Evolutionary conservation across 2,113 vertebrate genomes (phyloP).

Genomic region (Misgurnus anguillicaudatus): DNA sequence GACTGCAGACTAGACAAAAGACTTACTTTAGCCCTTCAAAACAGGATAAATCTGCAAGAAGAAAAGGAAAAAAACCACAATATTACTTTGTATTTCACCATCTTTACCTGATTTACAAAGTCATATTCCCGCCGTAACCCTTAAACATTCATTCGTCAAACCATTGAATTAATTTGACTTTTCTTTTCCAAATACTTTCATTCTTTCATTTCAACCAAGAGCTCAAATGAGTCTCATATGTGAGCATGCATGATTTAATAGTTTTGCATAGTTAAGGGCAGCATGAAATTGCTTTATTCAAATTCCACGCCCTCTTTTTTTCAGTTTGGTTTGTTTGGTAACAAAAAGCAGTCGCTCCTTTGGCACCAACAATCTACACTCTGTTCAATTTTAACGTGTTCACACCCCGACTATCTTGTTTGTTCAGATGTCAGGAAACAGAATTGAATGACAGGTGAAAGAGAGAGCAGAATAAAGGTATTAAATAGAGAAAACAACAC

Average conservation of each 20-base stretch:
- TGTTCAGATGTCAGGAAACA: constrained; percentile 17
- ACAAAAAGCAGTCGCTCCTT: constrained; percentile 16
- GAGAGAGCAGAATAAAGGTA: constrained; percentile 1
- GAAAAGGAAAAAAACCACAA: neutral
- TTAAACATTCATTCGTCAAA: neutral
- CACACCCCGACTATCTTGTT: constrained; percentile 11
- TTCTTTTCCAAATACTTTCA: neutral
- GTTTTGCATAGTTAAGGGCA: neutral
- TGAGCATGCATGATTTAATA: neutral
- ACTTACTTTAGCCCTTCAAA: constrained; percentile 9
- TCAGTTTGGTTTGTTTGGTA: neutral
- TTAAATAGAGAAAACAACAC: neutral
- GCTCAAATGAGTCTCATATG: neutral
- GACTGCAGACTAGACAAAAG: constrained; percentile 41
- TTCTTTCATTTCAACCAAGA: neutral
- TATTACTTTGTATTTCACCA: neutral
- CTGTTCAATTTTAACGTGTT: constrained; percentile 4
- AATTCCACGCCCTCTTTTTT: neutral
- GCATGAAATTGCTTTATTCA: neutral
- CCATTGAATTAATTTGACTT: neutral
- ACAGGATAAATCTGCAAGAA: constrained; percentile 20
- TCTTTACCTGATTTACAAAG: neutral
- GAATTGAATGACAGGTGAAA: neutral
- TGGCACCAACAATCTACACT: neutral
- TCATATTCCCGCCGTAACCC: neutral